Percentiles rank a stretch among this genome's conserved stretches.
These are phyloP conservation scores for Brenthis daphne DNA, from an alignment of 2,888 invertebrate species.

Conservation along the genomic window DNA sequence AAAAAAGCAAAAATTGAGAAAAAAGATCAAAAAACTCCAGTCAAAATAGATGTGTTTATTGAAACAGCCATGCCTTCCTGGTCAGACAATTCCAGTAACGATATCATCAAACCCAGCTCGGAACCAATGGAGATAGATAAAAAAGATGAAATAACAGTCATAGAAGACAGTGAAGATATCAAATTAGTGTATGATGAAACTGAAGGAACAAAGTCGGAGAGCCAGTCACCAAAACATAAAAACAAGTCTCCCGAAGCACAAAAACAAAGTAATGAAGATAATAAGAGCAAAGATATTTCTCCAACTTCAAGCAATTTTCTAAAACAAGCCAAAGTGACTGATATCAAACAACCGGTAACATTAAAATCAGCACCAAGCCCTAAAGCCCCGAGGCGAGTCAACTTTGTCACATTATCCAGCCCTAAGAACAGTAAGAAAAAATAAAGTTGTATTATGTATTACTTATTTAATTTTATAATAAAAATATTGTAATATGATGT, in stretches of 20 bases:
- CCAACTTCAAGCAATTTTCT: conserved; percentile 49
- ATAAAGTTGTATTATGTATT: conserved; percentile 19
- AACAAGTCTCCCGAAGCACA: conserved; percentile 22
- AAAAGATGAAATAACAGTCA: conserved; percentile 42
- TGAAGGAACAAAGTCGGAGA: conserved; percentile 41
- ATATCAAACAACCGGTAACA: conserved; percentile 54
- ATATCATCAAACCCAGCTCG: conserved; percentile 57
- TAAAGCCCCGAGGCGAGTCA: conserved; percentile 86
- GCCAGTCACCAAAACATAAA: conserved; percentile 38
- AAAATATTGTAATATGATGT: not conserved
- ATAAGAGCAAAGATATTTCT: conserved; percentile 7
- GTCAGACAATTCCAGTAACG: conserved; percentile 75
- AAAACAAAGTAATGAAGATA: not conserved
- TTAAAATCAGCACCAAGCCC: conserved; percentile 56
- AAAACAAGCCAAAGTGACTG: conserved; percentile 66
- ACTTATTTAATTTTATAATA: not conserved
- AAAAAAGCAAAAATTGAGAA: conserved; percentile 54
- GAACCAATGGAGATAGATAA: conserved; percentile 43
- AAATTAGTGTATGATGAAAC: conserved; percentile 80
- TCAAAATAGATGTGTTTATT: conserved; percentile 67
- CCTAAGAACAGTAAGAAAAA: conserved; percentile 85
- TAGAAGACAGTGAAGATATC: conserved; percentile 80
- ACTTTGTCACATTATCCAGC: conserved; percentile 89
- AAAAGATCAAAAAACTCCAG: conserved; percentile 61
- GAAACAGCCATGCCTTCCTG: conserved; percentile 77